Evolutionary conservation across 2,113 vertebrate species (phyloP).

Genomic region (Scytalopus superciliaris): DNA sequence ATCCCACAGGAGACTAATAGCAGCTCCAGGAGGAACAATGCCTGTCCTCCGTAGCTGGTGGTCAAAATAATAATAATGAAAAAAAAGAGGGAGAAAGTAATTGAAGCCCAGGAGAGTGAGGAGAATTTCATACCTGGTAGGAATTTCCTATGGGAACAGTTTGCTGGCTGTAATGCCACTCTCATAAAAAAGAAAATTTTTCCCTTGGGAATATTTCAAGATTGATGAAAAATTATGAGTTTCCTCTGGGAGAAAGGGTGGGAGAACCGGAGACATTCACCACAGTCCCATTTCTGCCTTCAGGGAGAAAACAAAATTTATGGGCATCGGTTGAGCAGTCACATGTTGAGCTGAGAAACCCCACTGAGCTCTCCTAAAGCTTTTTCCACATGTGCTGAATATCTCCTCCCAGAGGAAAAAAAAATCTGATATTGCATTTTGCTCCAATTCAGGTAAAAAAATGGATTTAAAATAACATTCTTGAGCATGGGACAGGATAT

Average conservation of each 20-base stretch:
- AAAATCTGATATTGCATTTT: neutral
- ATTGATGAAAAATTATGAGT: conserved; percentile 26
- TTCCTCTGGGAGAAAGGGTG: conserved; percentile 20
- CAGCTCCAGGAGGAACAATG: neutral
- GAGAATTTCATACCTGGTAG: conserved; percentile 21
- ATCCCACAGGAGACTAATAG: neutral
- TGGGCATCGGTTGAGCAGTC: conserved; percentile 26
- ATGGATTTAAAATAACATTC: neutral
- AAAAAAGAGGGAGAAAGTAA: neutral
- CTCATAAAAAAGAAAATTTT: conserved; percentile 22
- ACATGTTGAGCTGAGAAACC: neutral
- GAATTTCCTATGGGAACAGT: conserved; percentile 37
- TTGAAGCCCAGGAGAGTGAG: neutral
- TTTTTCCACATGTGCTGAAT: neutral
- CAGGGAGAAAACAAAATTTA: conserved; percentile 50
- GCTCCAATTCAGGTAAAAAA: neutral
- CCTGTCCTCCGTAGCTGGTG: neutral
- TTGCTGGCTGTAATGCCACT: neutral
- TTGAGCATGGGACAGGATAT: neutral
- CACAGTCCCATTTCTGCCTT: conserved; percentile 16
- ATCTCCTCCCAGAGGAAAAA: neutral
- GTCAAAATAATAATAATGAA: neutral
- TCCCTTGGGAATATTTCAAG: conserved; percentile 30
- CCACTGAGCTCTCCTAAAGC: conserved; percentile 11
- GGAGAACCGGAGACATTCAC: neutral